Conservation (phyloP, 2,797 vertebrate genomes). For the Crenichthys baileyi region DNA sequence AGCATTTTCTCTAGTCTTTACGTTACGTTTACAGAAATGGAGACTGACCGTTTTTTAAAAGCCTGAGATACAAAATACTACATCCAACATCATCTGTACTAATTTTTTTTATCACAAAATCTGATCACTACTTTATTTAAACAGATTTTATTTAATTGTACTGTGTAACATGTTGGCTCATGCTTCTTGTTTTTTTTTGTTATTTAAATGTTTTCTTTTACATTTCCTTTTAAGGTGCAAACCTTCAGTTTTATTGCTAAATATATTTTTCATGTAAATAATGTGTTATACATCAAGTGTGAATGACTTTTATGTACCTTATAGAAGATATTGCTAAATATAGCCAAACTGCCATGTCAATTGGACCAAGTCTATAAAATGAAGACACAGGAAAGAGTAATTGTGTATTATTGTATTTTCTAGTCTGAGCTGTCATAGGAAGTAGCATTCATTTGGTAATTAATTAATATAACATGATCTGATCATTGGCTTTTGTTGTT, state of each 20-base stretch:
- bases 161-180: conserved; percentile 62
- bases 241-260: conserved; percentile 58
- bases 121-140: conserved; percentile 75
- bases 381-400: conserved; percentile 43
- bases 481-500: conserved; percentile 51
- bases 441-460: conserved; percentile 30
- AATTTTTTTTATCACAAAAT: conserved; percentile 49
- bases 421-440: conserved; percentile 47
- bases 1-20: conserved; percentile 52
- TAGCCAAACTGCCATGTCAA: conserved; percentile 39
- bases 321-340: conserved; percentile 39
- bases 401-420: conserved; percentile 61
- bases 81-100: conserved; percentile 44
- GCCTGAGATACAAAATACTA: conserved; percentile 76
- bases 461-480: conserved; percentile 26
- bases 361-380: conserved; percentile 41
- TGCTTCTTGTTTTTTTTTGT: conserved; percentile 48
- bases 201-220: conserved; percentile 29
- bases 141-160: conserved; percentile 63
- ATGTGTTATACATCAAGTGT: conserved; percentile 53
- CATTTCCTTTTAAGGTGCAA: conserved; percentile 54
- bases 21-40: conserved; percentile 72
- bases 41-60: conserved; percentile 68
- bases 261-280: conserved; percentile 62
- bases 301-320: conserved; percentile 52